phyloP scores from a whole-genome alignment of 2,888 invertebrate species.

The Eucriotettix oculatus region DNA sequence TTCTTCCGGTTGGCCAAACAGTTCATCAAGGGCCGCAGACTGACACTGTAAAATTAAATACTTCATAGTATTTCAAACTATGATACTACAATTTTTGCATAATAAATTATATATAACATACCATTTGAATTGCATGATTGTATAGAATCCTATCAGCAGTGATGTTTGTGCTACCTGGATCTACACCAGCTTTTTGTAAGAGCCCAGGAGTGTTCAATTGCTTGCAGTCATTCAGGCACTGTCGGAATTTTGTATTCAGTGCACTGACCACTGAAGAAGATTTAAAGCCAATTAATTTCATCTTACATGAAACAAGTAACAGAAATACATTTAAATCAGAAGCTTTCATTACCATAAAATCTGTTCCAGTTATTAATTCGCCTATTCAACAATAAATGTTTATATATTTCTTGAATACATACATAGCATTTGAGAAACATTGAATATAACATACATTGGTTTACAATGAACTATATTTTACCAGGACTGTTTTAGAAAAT shows the following conservation, averaged over 20 bases:
- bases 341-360: background rate
- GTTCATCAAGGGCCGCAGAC: slow-evolving; percentile 90
- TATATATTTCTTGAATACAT: too few species aligned
- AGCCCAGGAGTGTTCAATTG: slow-evolving; percentile 64
- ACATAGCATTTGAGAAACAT: too few species aligned
- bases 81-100: background rate
- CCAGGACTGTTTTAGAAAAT: too few species aligned
- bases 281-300: background rate
- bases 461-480: too few species aligned
- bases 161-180: slow-evolving; percentile 32
- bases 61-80: background rate
- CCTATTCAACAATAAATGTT: background rate
- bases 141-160: slow-evolving; percentile 94
- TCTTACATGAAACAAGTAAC: background rate
- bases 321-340: background rate
- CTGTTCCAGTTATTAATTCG: background rate
- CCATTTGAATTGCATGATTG: slow-evolving; percentile 95
- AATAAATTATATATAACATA: slow-evolving; percentile 26
- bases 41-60: slow-evolving; percentile 56
- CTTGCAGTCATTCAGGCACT: slow-evolving; percentile 74
- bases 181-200: slow-evolving; percentile 54
- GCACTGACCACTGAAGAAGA: slow-evolving; percentile 61
- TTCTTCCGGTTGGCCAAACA: slow-evolving; percentile 85
- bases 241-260: slow-evolving; percentile 84
- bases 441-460: too few species aligned